Percentiles rank a stretch among this genome's conserved stretches.
These are phyloP conservation scores for Microdon myrmicae DNA, from an alignment of 2,888 invertebrate genomes.

Conservation along the genomic window DNA sequence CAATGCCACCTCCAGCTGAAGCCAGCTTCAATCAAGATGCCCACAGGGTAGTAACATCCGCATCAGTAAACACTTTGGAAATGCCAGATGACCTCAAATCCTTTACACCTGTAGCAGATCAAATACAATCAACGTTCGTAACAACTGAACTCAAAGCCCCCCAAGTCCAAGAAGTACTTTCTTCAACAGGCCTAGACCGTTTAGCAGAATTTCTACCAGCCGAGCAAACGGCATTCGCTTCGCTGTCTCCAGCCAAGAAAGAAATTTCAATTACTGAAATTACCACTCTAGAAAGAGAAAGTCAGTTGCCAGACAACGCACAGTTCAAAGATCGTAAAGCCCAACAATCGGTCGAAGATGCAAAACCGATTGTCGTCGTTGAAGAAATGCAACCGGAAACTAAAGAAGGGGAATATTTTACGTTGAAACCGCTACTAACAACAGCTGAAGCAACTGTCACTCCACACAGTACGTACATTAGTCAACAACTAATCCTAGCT, in stretches of 20 bases:
- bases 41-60: slow-evolving; percentile 52
- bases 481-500: slow-evolving; percentile 55
- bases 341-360: slow-evolving; percentile 32
- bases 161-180: slow-evolving; percentile 56
- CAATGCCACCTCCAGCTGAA: slow-evolving; percentile 17
- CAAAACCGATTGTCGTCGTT: slow-evolving; percentile 48
- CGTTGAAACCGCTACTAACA: slow-evolving; percentile 6
- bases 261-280: slow-evolving; percentile 55
- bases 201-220: slow-evolving; percentile 29
- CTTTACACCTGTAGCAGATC: slow-evolving; percentile 48
- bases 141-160: slow-evolving; percentile 55
- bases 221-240: slow-evolving; percentile 23
- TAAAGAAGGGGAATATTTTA: slow-evolving; percentile 41
- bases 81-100: slow-evolving; percentile 54
- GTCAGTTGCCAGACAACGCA: slow-evolving; percentile 28
- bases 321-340: slow-evolving; percentile 22
- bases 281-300: slow-evolving; percentile 55
- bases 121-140: slow-evolving; percentile 33
- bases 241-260: slow-evolving; percentile 24
- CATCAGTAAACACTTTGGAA: slow-evolving; percentile 56
- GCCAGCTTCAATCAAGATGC: slow-evolving; percentile 25
- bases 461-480: slow-evolving; percentile 59
- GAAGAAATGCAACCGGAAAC: slow-evolving; percentile 53
- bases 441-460: slow-evolving; percentile 50
- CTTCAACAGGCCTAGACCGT: slow-evolving; percentile 48